These are phyloP conservation scores for Azemiops feae DNA, from an alignment of 2,113 vertebrate genomes.

Conservation along the genomic window DNA sequence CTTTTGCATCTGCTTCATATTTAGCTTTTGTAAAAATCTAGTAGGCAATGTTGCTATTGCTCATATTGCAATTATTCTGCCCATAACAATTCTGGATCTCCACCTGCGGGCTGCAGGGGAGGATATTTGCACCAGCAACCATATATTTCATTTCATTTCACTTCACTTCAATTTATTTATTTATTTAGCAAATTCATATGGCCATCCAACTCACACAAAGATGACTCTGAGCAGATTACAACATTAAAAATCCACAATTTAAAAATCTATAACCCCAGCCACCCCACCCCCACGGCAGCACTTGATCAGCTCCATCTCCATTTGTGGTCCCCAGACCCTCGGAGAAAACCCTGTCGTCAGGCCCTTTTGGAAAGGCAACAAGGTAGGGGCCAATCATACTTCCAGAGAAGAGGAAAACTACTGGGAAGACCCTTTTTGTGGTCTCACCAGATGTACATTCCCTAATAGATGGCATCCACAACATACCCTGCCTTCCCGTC, in stretches of 20 bases:
- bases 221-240: background rate
- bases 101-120: background rate
- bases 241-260: background rate
- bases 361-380: background rate
- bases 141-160: background rate
- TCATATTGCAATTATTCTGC: background rate
- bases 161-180: background rate
- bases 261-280: too few species aligned
- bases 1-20: background rate
- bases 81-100: background rate
- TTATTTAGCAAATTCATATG: background rate
- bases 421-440: background rate
- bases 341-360: background rate
- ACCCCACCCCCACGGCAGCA: background rate
- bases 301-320: background rate
- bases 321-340: background rate
- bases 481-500: background rate
- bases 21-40: too few species aligned
- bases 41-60: background rate
- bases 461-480: background rate
- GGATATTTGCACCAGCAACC: background rate
- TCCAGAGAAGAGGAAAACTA: background rate
- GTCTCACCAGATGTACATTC: background rate
- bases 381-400: background rate
- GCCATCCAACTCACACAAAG: background rate